Percentiles rank a stretch among this genome's conserved stretches.
Evolutionary conservation across 2,888 invertebrate genomes (phyloP).

Genomic region (Asteroscopus sphinx): DNA sequence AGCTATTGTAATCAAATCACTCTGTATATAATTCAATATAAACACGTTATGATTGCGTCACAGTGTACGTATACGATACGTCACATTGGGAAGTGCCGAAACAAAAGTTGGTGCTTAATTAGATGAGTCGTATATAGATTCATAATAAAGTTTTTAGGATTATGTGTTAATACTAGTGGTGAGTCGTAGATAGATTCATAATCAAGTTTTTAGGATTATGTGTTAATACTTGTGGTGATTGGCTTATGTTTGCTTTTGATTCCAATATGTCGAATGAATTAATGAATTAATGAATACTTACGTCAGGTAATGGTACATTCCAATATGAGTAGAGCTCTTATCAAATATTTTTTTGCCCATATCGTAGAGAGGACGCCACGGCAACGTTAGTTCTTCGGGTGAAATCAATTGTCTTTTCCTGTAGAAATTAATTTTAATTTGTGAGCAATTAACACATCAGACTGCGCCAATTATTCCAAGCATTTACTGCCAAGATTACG

Average conservation of each 20-base stretch:
- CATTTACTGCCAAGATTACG: slow-evolving; percentile 45
- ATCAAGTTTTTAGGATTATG: slow-evolving; percentile 29
- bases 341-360: slow-evolving; percentile 90
- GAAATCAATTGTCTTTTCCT: slow-evolving; percentile 94
- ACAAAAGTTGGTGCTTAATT: slow-evolving; percentile 37
- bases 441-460: slow-evolving; percentile 29
- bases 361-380: slow-evolving; percentile 96
- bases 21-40: slow-evolving; percentile 19
- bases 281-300: slow-evolving; percentile 70
- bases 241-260: slow-evolving; percentile 7
- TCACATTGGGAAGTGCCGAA: slow-evolving; percentile 34
- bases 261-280: background rate
- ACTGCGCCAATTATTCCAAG: slow-evolving; percentile 42
- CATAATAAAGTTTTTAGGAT: slow-evolving; percentile 26
- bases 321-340: slow-evolving; percentile 87
- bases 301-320: slow-evolving; percentile 90
- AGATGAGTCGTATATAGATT: slow-evolving; percentile 18
- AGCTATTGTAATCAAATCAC: slow-evolving; percentile 8
- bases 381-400: slow-evolving; percentile 94
- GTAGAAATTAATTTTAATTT: slow-evolving; percentile 56
- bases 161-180: slow-evolving; percentile 21
- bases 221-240: slow-evolving; percentile 11
- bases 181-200: slow-evolving; percentile 20
- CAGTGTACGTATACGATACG: slow-evolving; percentile 23
- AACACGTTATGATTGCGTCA: slow-evolving; percentile 21